phyloP scores from a whole-genome alignment of 2,797 vertebrate genomes.

The Periophthalmus magnuspinnatus region DNA sequence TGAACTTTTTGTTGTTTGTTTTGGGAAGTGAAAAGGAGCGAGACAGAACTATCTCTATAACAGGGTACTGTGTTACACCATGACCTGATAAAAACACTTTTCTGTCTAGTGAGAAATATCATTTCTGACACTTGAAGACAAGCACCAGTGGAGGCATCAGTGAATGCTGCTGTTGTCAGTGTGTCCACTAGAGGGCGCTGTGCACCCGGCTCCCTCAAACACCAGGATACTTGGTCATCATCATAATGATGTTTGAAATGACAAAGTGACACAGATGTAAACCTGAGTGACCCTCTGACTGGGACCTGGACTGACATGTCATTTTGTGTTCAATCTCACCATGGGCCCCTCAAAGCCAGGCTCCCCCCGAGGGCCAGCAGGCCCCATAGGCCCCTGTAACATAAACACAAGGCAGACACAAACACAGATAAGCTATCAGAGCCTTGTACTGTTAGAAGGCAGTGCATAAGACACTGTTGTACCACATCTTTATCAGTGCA shows the following conservation, averaged over 20 bases:
- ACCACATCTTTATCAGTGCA: background rate
- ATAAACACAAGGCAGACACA: constrained; percentile 9
- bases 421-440: constrained; percentile 3
- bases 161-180: background rate
- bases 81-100: background rate
- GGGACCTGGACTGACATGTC: constrained; percentile 2
- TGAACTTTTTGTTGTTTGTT: background rate
- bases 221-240: background rate
- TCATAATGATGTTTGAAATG: background rate
- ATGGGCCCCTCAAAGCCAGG: constrained; percentile 80
- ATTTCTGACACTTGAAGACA: background rate
- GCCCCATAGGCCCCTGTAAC: constrained; percentile 76
- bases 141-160: background rate
- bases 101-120: background rate
- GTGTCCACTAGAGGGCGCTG: constrained; percentile 3
- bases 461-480: background rate
- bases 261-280: background rate
- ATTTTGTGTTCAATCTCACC: constrained; percentile 74
- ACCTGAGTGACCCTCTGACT: background rate
- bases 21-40: background rate
- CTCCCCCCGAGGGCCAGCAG: constrained; percentile 77
- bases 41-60: background rate
- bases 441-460: background rate
- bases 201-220: too few relatives aligned
- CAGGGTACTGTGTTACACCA: background rate